Evolutionary conservation across 2,888 invertebrate species (phyloP), one percentile per base, ranked within the genome.

Genomic region (Philonicus albiceps): DNA sequence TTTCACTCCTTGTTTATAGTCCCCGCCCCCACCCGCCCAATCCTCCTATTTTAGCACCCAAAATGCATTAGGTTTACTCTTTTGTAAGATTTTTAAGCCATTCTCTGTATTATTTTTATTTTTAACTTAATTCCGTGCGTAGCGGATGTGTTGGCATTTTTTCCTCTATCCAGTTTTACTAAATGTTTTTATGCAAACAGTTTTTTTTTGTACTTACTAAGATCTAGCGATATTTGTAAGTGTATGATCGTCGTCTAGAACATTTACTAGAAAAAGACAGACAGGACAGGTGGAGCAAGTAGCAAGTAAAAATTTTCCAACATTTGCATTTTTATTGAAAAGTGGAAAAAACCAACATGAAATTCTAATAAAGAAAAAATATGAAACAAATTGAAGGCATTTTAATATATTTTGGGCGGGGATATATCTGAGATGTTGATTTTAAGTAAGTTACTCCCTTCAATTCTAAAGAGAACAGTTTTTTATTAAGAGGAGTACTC

Each of bases 281-380:
- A 53, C 43, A 43, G 78, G 30, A 53, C 43, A 43, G 78, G 78
- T 49, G 19, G 76, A 49, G 4, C 13, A 78, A 27, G n/a, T 78
- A 78, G 43, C 5, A 13, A 27, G 49, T 78, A 78, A 43, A 43
- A 78, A 16, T 78, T 78, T 78, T 78, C 40, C 78, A 78, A 78
- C 27, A 78, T 22, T 78, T 78, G 49, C 78, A 78, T 78, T 78
- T 78, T 78, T 78, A 78, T 49, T 78, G 49, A 78, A 78, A 78
- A 49, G 11, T 78, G 49, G 30, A 78, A 30, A 78, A 78, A 27
- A 27, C 22, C 13, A 49, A 49, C 27, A 53, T 8, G 34, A 74
- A 34, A 74, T 64, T 64, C 74, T 34, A 74, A 74, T 34, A 30
- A 74, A 74, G 74, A 74, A 31, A 74, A 16, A 76, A 22, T 64